Base-by-base conservation (phyloP, 1,140 invertebrate species). In the Scaptodrosophila lebanonensis region DNA sequence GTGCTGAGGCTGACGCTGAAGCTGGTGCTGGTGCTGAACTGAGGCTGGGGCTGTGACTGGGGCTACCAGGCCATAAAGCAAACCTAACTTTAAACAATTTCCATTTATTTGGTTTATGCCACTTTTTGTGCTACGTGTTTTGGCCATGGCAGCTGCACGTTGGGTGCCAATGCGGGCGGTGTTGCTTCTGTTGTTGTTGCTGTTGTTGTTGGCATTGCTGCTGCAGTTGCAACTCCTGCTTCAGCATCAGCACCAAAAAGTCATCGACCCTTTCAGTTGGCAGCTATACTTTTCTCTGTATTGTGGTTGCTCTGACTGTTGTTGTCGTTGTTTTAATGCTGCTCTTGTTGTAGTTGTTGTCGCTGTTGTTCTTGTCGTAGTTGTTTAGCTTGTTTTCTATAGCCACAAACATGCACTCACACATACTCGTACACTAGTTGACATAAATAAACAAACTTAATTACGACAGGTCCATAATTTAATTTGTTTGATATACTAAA, bases 81-180 rank as follows among this genome's bases (percentile, higher is more conserved):
- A 79, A 73, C 69, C 56, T 69, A 67, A 72, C 73, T 79, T 77
- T 79, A 82, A 79, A 79, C 73, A 79, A 79, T 82, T 79, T 79
- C 68, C 75, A 79, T 79, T 79, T 79, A 71, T 79, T 79, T 79
- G 73, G 69, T 79, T 79, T 79, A 79, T 77, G 73, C 73, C 63
- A 77, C 58, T 72, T 25, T 25, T 25, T 25, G 3, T 25, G 22
- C 22, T 25, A 25, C 22, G 22, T 25, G 22, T 25, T 25, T 3
- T 25, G 22, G 22, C 22, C 22, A 3, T 25, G 62, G 67, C 60
- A 64, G 66, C 56, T 53, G 67, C 62, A 43, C 22, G 22, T 8
- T 25, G 22, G 3, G 3, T 4, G 22, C 22, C 3, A 25, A 25
- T 25, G 22, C 22, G 22, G 22, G 22, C 22, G 22, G 22, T 25